Percentiles rank a stretch among this genome's conserved stretches.
Evolutionary conservation across 1,140 invertebrate genomes (phyloP).

Genomic region (Drosophila saltans): DNA sequence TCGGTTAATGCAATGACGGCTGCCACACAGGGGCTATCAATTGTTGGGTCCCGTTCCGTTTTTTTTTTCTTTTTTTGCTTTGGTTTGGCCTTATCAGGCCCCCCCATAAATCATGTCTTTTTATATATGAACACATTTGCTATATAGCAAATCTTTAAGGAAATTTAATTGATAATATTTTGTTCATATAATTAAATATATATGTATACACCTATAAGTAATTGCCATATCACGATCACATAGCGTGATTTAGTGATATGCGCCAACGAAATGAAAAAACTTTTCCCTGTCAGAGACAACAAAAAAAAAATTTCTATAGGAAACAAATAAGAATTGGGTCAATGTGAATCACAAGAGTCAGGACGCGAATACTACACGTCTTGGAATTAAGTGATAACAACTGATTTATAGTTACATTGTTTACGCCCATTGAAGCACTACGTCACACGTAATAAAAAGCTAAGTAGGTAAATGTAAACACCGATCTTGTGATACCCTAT

Average conservation of each 20-base stretch:
- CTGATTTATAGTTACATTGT: slow-evolving; percentile 7
- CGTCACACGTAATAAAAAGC: slow-evolving; percentile 7
- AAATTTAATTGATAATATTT: slow-evolving; percentile 50
- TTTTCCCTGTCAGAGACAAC: not conserved
- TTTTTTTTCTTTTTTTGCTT: not conserved
- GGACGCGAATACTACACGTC: not conserved
- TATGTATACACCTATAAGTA: slow-evolving; percentile 18
- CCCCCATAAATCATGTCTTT: slow-evolving; percentile 55
- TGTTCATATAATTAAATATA: slow-evolving; percentile 15
- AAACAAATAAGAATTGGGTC: not conserved
- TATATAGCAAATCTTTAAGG: slow-evolving; percentile 11
- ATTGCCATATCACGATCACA: slow-evolving; percentile 7
- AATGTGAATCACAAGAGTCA: slow-evolving; percentile 1
- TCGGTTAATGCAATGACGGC: slow-evolving; percentile 42
- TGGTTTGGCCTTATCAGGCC: slow-evolving; percentile 34
- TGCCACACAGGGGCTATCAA: slow-evolving; percentile 26
- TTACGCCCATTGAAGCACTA: not conserved
- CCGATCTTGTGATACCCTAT: not conserved
- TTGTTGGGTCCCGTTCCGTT: not conserved
- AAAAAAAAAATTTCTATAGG: not conserved
- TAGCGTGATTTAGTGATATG: slow-evolving; percentile 7
- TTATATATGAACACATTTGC: slow-evolving; percentile 16
- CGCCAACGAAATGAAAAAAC: not conserved
- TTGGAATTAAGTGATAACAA: not conserved
- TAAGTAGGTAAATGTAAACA: no score